Evolutionary conservation across 2,888 invertebrate genomes (phyloP).

Genomic region (Chrysodeixis includens): DNA sequence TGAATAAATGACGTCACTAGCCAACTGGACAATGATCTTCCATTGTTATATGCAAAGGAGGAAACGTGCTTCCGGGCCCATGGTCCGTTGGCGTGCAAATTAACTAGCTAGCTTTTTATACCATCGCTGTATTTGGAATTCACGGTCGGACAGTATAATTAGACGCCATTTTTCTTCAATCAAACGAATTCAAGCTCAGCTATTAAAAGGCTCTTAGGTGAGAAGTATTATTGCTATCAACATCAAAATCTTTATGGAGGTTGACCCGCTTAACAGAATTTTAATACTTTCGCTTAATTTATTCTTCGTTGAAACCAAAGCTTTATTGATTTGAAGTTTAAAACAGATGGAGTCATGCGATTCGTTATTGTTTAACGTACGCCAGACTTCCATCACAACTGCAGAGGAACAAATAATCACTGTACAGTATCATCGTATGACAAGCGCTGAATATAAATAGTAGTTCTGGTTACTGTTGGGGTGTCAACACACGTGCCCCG

Average conservation of each 20-base stretch:
- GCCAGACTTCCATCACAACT: slow-evolving; percentile 19
- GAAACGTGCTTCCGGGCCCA: slow-evolving; percentile 72
- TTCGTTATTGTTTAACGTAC: not conserved
- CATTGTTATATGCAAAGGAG: slow-evolving; percentile 76
- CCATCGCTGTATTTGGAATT: slow-evolving; percentile 27
- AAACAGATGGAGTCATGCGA: too few relatives aligned
- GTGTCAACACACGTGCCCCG: slow-evolving; percentile 64
- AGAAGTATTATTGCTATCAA: not conserved
- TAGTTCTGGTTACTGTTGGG: slow-evolving; percentile 75
- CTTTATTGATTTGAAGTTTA: not conserved
- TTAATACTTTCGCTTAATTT: not conserved
- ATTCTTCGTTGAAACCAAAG: not conserved
- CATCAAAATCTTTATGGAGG: not conserved
- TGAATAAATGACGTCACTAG: slow-evolving; percentile 51
- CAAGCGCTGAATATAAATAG: slow-evolving; percentile 68
- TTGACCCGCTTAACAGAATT: not conserved
- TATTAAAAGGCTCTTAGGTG: not conserved
- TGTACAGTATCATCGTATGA: slow-evolving; percentile 65
- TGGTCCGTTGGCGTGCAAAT: slow-evolving; percentile 61
- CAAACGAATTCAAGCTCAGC: slow-evolving; percentile 1
- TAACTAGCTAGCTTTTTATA: slow-evolving; percentile 40
- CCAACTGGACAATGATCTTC: slow-evolving; percentile 65
- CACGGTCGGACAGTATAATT: slow-evolving; percentile 15
- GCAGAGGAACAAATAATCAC: slow-evolving; percentile 57
- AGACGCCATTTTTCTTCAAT: slow-evolving; percentile 2